Percentiles rank a stretch among this genome's conserved stretches.
Conservation (phyloP, 2,797 vertebrate species). For the Acipenser oxyrinchus region DNA sequence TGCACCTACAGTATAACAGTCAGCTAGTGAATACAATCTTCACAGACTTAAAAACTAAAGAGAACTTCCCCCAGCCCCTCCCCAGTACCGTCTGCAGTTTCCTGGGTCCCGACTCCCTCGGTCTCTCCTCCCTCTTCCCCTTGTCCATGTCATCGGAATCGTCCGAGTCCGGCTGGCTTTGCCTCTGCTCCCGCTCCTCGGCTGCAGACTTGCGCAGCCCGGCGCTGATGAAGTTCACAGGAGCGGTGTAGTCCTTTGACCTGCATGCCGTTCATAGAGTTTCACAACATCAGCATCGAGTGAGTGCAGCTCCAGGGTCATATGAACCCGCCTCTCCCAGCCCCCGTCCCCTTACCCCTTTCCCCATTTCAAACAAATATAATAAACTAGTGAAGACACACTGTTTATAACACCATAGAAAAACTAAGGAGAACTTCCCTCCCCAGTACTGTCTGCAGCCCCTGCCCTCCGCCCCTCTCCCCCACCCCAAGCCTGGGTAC, state of each 20-base stretch:
- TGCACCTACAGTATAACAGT: background rate
- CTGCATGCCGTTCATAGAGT: constrained; percentile 39
- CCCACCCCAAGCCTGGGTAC: constrained; percentile 39
- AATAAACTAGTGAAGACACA: no score
- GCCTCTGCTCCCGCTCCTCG: constrained; percentile 64
- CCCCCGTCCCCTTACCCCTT: background rate
- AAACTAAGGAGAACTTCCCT: no score
- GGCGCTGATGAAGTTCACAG: constrained; percentile 86
- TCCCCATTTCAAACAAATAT: background rate
- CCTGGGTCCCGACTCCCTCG: constrained; percentile 62
- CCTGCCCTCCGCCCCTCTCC: background rate
- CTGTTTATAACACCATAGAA: no score
- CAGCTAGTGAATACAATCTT: background rate
- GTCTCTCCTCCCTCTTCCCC: constrained; percentile 43
- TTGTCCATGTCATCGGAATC: constrained; percentile 41
- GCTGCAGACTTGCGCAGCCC: constrained; percentile 78
- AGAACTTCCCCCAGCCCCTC: background rate
- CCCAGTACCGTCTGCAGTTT: constrained; percentile 80
- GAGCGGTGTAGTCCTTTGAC: constrained; percentile 80
- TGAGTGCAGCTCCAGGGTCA: no score
- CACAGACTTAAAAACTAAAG: background rate
- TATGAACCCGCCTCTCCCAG: no score
- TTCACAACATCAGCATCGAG: background rate
- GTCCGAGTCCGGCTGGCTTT: constrained; percentile 59
- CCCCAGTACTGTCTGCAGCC: background rate